These are phyloP conservation scores for Esox niger DNA, from an alignment of 2,113 vertebrate species.

Conservation along the genomic window DNA sequence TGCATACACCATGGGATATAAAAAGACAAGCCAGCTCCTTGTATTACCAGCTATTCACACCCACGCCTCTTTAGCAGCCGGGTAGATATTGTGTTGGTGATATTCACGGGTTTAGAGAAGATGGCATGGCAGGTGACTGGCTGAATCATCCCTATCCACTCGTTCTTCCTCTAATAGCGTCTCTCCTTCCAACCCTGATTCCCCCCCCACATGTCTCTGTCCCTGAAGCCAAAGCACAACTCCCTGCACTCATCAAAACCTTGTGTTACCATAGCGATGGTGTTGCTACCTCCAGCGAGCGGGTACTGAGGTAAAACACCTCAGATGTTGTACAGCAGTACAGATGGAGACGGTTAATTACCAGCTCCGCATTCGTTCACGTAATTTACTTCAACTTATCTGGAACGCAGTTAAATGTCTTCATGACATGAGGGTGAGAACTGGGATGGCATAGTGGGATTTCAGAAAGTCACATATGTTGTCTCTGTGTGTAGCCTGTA, in stretches of 20 bases:
- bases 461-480: background rate
- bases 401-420: background rate
- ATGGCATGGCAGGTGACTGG: slow-evolving; percentile 55
- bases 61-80: slow-evolving; percentile 21
- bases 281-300: slow-evolving; percentile 42
- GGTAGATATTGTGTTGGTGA: slow-evolving; percentile 45
- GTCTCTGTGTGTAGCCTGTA: slow-evolving; percentile 21
- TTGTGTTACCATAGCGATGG: slow-evolving; percentile 67
- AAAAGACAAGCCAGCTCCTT: slow-evolving; percentile 29
- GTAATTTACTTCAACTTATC: background rate
- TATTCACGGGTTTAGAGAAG: slow-evolving; percentile 34
- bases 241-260: slow-evolving; percentile 66
- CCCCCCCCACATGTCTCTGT: slow-evolving; percentile 40
- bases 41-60: slow-evolving; percentile 43
- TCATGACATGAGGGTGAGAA: background rate
- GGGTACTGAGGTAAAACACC: slow-evolving; percentile 43
- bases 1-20: slow-evolving; percentile 33
- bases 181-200: slow-evolving; percentile 47
- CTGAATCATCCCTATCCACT: slow-evolving; percentile 56
- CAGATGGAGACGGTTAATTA: slow-evolving; percentile 39
- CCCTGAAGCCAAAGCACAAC: slow-evolving; percentile 33
- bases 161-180: slow-evolving; percentile 57
- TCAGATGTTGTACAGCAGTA: slow-evolving; percentile 30
- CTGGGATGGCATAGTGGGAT: background rate
- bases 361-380: background rate